These are phyloP conservation scores for Procambarus clarkii DNA, from an alignment of 1,140 invertebrate genomes.

Conservation along the genomic window DNA sequence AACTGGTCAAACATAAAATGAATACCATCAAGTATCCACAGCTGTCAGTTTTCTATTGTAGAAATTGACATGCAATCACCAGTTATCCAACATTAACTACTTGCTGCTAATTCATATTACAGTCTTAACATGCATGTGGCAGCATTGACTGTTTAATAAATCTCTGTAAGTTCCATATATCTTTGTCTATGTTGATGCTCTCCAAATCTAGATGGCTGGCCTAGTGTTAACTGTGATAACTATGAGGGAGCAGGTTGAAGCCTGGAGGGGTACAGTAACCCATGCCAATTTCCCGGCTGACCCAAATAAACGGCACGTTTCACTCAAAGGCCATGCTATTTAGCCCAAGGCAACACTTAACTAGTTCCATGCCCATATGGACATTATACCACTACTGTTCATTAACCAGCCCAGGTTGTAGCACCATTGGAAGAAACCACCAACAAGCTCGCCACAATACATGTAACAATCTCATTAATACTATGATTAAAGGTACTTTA, in stretches of 20 bases:
- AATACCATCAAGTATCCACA: slow-evolving; percentile 38
- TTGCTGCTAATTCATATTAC: slow-evolving; percentile 25
- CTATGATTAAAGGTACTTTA: slow-evolving; percentile 52
- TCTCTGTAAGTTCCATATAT: not conserved
- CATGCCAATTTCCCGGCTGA: slow-evolving; percentile 42
- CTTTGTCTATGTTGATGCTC: not conserved
- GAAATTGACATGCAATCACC: slow-evolving; percentile 14
- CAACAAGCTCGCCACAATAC: slow-evolving; percentile 52
- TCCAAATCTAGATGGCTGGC: not conserved
- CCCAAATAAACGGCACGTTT: slow-evolving; percentile 3
- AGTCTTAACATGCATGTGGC: slow-evolving; percentile 8
- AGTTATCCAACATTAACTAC: slow-evolving; percentile 29
- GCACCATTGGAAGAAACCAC: slow-evolving; percentile 64
- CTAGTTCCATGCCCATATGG: slow-evolving; percentile 24
- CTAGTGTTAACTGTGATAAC: slow-evolving; percentile 13
- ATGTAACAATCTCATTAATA: slow-evolving; percentile 51
- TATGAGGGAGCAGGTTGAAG: not conserved
- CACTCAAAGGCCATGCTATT: slow-evolving; percentile 25
- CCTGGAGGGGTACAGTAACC: not conserved
- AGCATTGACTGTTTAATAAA: slow-evolving; percentile 9
- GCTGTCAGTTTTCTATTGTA: not conserved
- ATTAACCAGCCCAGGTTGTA: slow-evolving; percentile 52
- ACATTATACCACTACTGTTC: slow-evolving; percentile 22
- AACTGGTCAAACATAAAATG: slow-evolving; percentile 55
- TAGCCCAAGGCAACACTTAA: slow-evolving; percentile 27